Evolutionary conservation across 1,140 invertebrate genomes (phyloP).

Genomic region (Drosophila sulfurigaster): DNA sequence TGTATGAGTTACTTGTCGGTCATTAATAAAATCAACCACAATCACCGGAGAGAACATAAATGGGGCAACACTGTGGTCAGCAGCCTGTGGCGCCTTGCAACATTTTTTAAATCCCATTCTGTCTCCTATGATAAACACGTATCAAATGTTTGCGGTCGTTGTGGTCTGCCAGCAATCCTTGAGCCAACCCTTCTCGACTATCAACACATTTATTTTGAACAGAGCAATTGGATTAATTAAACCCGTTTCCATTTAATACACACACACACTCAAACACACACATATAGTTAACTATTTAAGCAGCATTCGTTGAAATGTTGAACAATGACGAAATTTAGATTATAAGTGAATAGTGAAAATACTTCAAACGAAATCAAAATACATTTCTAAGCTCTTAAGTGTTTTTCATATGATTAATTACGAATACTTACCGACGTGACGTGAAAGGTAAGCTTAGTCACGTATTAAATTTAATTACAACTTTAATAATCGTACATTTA

Average conservation of each 20-base stretch:
- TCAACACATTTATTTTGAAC: conserved; percentile 22
- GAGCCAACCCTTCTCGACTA: conserved; percentile 19
- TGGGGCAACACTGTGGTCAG: conserved; percentile 31
- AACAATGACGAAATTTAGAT: conserved; percentile 53
- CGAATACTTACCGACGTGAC: conserved; percentile 17
- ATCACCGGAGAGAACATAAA: conserved; percentile 37
- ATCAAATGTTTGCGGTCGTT: conserved; percentile 69
- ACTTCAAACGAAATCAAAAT: conserved; percentile 76
- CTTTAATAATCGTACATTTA: conserved; percentile 36
- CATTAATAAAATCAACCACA: conserved; percentile 52
- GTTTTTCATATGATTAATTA: conserved; percentile 66
- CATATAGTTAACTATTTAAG: conserved; percentile 30
- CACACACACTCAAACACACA: background rate
- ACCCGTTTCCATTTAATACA: background rate
- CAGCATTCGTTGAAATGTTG: conserved; percentile 27
- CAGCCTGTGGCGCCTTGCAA: background rate
- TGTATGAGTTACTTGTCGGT: conserved; percentile 28
- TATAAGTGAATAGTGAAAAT: conserved; percentile 56
- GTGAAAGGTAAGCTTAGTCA: conserved; percentile 38
- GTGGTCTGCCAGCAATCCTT: conserved; percentile 66
- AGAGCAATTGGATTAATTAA: conserved; percentile 21
- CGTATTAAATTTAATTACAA: conserved; percentile 31
- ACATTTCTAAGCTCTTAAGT: conserved; percentile 79
- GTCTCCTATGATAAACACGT: conserved; percentile 32
- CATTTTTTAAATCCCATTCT: conserved; percentile 3